Base-by-base conservation (phyloP, 2,797 vertebrate species). In the Geotrypetes seraphini region DNA sequence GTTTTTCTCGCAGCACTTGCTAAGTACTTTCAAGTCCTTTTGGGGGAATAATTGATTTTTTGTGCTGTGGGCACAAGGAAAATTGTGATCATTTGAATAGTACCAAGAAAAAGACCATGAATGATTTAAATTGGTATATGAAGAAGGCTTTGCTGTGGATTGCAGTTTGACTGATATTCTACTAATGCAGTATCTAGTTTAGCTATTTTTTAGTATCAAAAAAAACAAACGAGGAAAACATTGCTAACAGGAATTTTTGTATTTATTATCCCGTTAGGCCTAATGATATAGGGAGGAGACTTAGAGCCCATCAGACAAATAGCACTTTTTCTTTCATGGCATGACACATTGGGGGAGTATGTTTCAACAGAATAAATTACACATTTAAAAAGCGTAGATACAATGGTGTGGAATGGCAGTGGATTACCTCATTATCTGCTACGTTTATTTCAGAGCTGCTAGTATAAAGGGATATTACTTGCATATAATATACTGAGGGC, bases 41-140 rank as follows among this genome's bases (percentile, higher is more conserved):
- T 98, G 89, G 92, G 88, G 92, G 98, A 98, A 97, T 98, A 98
- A 98, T 98, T 97, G 95, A 98, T 97, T 47, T 84, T 97, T 97
- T 98, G 91, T 98, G 95, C 95, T 96, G 88, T 96, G 92, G 93
- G 94, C 92, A 88, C 89, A 88, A 92, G 92, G 91, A 97, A 98
- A 98, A 98, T 98, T 97, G 98, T 97, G 93, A 98, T 98, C 93
- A 97, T 98, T 97, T 97, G 92, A 97, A 98, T 97, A 97, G 98
- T 92, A 91, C 91, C 89, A 91, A 89, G 86, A 87, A 90, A 92
- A 96, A 90, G 89, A 88, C 90, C 89, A 88, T 85, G 92, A 93
- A 89, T 87, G 87, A 96, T 98, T 98, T 97, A 97, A 98, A 98
- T 97, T 98, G 95, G 91, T 96, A 90, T 96, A 97, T 93, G 91